A percentile compares a stretch with the other conserved stretches of the same genome.
phyloP scores from a whole-genome alignment of 2,113 vertebrate species.

The Fulmarus glacialis region DNA sequence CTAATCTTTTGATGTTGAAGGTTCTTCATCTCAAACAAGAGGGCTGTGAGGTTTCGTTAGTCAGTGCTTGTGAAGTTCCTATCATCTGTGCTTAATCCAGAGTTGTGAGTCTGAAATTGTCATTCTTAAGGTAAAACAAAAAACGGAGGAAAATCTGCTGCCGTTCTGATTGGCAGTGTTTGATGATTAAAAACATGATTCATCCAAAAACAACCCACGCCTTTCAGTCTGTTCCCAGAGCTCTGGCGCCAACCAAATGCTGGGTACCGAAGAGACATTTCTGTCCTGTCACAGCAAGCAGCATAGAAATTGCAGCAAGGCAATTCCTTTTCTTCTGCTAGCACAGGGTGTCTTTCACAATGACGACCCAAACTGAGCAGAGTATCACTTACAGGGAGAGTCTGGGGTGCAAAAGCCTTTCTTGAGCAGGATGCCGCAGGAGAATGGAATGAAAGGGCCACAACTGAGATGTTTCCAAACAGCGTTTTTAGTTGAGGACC shows the following conservation, averaged over 20 bases:
- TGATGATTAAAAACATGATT: slow-evolving; percentile 71
- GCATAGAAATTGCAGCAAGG: neutral
- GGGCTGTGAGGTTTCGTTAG: neutral
- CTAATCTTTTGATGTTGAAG: neutral
- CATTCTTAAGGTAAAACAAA: neutral
- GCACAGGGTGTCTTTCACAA: neutral
- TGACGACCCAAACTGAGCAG: neutral
- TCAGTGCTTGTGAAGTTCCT: neutral
- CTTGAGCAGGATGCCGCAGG: neutral
- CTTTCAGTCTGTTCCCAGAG: slow-evolving; percentile 67
- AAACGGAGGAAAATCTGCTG: neutral
- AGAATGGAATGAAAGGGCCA: neutral
- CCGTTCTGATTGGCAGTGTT: slow-evolving; percentile 56
- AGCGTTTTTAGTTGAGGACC: neutral
- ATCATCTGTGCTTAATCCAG: neutral
- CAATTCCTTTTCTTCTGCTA: neutral
- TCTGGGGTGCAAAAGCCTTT: neutral
- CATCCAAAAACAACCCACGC: slow-evolving; percentile 65
- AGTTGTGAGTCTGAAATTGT: neutral
- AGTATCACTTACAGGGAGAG: neutral
- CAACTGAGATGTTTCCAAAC: neutral
- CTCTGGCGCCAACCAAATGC: slow-evolving; percentile 64
- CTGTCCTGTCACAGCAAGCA: slow-evolving; percentile 66
- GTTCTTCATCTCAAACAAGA: neutral
- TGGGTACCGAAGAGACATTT: slow-evolving; percentile 68